Evolutionary conservation across 2,113 vertebrate species (phyloP).

Genomic region (Ptyas mucosa): DNA sequence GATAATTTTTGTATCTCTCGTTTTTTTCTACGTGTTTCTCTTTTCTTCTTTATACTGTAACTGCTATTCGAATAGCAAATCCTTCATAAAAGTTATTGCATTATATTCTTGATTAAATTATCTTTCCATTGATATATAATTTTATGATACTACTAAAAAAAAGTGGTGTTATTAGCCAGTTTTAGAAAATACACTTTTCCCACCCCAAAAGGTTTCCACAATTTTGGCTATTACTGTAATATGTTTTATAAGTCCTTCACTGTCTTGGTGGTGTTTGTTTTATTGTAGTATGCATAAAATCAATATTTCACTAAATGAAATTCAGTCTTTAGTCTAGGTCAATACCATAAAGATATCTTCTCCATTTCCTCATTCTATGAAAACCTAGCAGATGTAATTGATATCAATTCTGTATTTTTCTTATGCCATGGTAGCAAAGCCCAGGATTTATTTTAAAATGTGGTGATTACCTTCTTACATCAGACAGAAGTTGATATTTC

Average conservation of each 20-base stretch:
- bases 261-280: neutral
- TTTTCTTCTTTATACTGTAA: too few relatives aligned
- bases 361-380: constrained; percentile 35
- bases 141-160: too few relatives aligned
- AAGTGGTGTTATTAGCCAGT: too few relatives aligned
- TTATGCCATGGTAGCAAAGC: constrained; percentile 48
- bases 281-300: neutral
- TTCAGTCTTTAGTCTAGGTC: constrained; percentile 20
- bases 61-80: too few relatives aligned
- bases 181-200: too few relatives aligned
- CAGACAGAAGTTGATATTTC: constrained; percentile 51
- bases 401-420: constrained; percentile 64
- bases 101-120: too few relatives aligned
- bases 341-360: constrained; percentile 31
- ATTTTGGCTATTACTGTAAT: too few relatives aligned
- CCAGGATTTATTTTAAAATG: constrained; percentile 62
- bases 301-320: neutral
- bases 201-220: too few relatives aligned
- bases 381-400: constrained; percentile 49
- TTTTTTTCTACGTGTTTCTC: too few relatives aligned
- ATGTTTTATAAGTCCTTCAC: neutral
- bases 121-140: too few relatives aligned
- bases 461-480: constrained; percentile 64
- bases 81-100: too few relatives aligned
- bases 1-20: too few relatives aligned